Base-by-base conservation (phyloP, 2,113 vertebrate species). In the Urocolius indicus region DNA sequence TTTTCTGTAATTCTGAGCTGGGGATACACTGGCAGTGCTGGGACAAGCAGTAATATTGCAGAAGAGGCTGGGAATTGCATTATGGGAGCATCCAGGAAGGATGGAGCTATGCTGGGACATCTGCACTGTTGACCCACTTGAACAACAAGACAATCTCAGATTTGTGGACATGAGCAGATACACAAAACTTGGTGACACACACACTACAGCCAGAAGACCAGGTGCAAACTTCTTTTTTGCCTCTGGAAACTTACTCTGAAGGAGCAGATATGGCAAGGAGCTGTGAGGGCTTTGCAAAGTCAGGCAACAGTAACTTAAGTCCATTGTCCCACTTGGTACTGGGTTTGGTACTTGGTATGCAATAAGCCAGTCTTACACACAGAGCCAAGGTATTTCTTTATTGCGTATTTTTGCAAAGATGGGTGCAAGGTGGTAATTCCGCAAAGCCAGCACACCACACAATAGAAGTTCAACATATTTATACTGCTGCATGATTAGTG, bases 271-370 rank as follows among this genome's bases (percentile, higher is more conserved):
- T 16, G 17, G 9, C 52, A 67, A 49, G 66, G 30, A 90, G 13
- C 10, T 13, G n/a, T 0, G 1, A 68, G 49, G 26, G 30, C 49
- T 32, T 11, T 11, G n/a, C 27, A 55, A 23, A 1, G 2, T 14
- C 27, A 69, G 14, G 19, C 17, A 32, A 45, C 27, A 21, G n/a
- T n/a, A 29, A 38, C 21, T 16, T 41, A 41, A 41, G 12, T 41
- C 38, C 38, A 10, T 41, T 41, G 38, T 41, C 38, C 38, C 38
- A 41, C 38, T 10, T 10, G 38, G n/a, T n/a, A n/a, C 38, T 41
- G 38, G 12, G 38, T 41, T 41, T 41, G 38, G 38, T 41, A 41
- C 38, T 41, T 41, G 38, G 38, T 10, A 41, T 41, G 38, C 38
- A 41, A 41, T 41, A 41, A 41, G 38, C 38, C 38, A 41, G 12